Evolutionary conservation across 1,140 invertebrate genomes (phyloP).

Genomic region (Aphis gossypii): DNA sequence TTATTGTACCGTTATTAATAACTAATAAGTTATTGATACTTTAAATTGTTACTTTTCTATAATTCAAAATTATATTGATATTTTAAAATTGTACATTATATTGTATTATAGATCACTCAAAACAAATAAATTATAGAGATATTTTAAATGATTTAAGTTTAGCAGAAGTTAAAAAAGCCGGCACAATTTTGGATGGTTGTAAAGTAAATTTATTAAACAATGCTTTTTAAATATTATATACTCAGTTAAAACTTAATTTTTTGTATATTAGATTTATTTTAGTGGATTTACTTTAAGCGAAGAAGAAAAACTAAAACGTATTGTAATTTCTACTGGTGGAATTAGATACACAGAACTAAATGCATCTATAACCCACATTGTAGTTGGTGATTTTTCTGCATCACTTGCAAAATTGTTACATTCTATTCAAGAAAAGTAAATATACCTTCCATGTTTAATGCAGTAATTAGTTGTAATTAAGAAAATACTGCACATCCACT

Average conservation of each 20-base stretch:
- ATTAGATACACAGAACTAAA: conserved; percentile 78
- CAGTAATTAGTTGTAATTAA: not conserved
- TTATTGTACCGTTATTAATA: not conserved
- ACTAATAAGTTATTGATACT: not conserved
- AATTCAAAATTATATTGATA: not conserved
- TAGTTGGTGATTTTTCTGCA: conserved; percentile 71
- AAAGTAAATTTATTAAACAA: conserved; percentile 34
- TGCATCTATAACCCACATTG: conserved; percentile 80
- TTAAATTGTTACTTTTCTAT: not conserved
- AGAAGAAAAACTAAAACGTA: conserved; percentile 78
- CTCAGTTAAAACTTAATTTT: not conserved
- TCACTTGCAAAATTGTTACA: conserved; percentile 61
- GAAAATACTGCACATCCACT: not conserved
- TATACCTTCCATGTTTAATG: not conserved
- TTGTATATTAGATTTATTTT: conserved; percentile 73
- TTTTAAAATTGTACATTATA: not conserved
- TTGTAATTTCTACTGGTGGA: conserved; percentile 82
- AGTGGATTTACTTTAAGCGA: conserved; percentile 71
- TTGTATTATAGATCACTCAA: conserved; percentile 4
- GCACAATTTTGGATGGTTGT: conserved; percentile 57
- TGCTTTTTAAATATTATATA: not conserved
- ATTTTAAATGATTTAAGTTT: conserved; percentile 59
- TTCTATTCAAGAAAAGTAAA: conserved; percentile 53
- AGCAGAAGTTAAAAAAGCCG: conserved; percentile 46
- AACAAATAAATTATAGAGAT: conserved; percentile 59